Base-by-base conservation (phyloP, 1,140 invertebrate species). In the Zaprionus kolodkinae region DNA sequence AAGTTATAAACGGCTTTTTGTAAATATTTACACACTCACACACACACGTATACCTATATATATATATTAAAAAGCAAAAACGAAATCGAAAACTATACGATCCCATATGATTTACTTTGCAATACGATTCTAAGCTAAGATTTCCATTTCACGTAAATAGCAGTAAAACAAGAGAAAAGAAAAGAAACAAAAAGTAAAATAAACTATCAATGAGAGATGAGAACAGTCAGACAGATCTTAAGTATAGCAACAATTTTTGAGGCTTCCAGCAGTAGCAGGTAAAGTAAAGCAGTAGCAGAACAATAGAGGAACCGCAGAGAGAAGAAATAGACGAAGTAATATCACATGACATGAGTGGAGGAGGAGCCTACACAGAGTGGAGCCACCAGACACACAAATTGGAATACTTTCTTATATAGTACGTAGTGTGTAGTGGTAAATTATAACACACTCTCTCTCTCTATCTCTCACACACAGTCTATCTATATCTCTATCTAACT, bases 51-150 rank as follows among this genome's bases (percentile, higher is more conserved):
- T 63, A 64, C 17, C 40, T 48, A 59, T 54, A 59, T 70, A 54
- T 17, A 30, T 68, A 50, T 48, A 66, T 45, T 27, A 6, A 54
- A 33, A 61, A 12, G 10, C 17, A 36, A 52, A n/a, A 30, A 35
- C 30, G 7, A 35, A 35, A 35, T 35, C 15, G 25, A 50, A 67
- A 73, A 52, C 21, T 61, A 72, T 72, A 67, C 56, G 64, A 72
- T 60, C 38, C 69, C 60, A 55, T 62, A 69, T 69, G 27, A 74
- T 69, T 63, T 78, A 21, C 60, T 64, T 77, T 86, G 82, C 79
- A 70, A 74, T 76, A 78, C 66, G 71, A 77, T 76, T 74, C 38
- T 88, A 88, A 78, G 72, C 76, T 88, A 88, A 84, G 80, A 87
- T 83, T 88, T 83, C 68, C 74, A 82, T 78, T 76, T 79, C 55